A percentile compares a stretch with the other conserved stretches of the same genome.
These are phyloP conservation scores for Phrynosoma blainvillii DNA, from an alignment of 2,113 vertebrate species.

Conservation along the genomic window DNA sequence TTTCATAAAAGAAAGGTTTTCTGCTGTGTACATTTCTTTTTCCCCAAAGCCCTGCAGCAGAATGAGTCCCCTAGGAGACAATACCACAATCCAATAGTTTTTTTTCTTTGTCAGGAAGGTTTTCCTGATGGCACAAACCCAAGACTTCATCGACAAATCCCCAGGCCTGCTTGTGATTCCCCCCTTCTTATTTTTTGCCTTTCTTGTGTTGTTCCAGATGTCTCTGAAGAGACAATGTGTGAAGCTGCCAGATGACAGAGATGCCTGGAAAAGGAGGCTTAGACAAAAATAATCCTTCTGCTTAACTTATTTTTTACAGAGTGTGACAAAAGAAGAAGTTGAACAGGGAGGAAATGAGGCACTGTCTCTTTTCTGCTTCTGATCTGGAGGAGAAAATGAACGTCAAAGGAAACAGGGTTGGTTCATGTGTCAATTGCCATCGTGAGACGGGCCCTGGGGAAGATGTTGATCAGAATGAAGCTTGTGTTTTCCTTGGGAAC, in stretches of 20 bases:
- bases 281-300: slow-evolving; percentile 33
- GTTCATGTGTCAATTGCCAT: background rate
- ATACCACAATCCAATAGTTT: background rate
- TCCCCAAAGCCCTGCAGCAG: background rate
- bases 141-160: background rate
- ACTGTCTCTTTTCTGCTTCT: slow-evolving; percentile 21
- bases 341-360: slow-evolving; percentile 38
- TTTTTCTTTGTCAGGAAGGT: slow-evolving; percentile 6
- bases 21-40: background rate
- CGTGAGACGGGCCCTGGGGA: background rate
- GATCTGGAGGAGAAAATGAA: background rate
- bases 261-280: slow-evolving; percentile 16
- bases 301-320: slow-evolving; percentile 35
- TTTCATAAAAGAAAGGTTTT: no score
- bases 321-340: slow-evolving; percentile 42
- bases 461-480: background rate
- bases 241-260: slow-evolving; percentile 34
- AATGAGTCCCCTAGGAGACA: slow-evolving; percentile 20
- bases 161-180: slow-evolving; percentile 7
- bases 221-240: slow-evolving; percentile 42
- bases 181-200: slow-evolving; percentile 21
- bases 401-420: background rate
- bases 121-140: background rate
- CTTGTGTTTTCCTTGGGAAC: background rate
- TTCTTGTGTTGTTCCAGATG: slow-evolving; percentile 40